A percentile compares a stretch with the other conserved stretches of the same genome.
Evolutionary conservation across 1,140 invertebrate species (phyloP).

Genomic region (Drosophila albomicans): DNA sequence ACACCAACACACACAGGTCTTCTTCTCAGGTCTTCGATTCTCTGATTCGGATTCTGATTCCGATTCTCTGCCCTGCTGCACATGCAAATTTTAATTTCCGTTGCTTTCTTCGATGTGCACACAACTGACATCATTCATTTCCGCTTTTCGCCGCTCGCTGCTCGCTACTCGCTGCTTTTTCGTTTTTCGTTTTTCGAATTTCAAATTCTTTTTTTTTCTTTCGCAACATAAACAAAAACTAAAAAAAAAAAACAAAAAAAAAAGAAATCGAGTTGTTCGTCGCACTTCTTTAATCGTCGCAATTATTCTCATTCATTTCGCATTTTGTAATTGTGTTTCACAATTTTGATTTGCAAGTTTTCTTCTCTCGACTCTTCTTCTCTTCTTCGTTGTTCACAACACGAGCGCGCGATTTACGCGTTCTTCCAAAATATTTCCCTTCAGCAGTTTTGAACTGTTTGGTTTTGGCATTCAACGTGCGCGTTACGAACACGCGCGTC

Average conservation of each 20-base stretch:
- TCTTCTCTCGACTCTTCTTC: not conserved
- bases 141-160: conserved; percentile 43
- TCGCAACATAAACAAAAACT: not conserved
- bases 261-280: not conserved
- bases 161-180: not conserved
- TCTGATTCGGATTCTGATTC: conserved; percentile 22
- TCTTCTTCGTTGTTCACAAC: no score
- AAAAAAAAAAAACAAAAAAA: not conserved
- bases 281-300: not conserved
- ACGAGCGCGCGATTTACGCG: conserved; percentile 25
- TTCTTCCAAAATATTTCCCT: conserved; percentile 22
- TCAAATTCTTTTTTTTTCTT: not conserved
- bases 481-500: conserved; percentile 58
- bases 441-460: not conserved
- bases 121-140: conserved; percentile 81
- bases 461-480: conserved; percentile 1
- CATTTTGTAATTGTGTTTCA: not conserved
- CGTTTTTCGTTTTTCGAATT: not conserved
- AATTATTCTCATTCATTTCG: no score
- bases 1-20: conserved; percentile 2
- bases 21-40: not conserved
- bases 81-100: conserved; percentile 84
- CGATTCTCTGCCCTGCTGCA: conserved; percentile 41
- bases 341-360: not conserved
- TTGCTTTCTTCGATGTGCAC: conserved; percentile 71